phyloP scores from a whole-genome alignment of 2,888 invertebrate species.

The Agonopterix alstromeriana region DNA sequence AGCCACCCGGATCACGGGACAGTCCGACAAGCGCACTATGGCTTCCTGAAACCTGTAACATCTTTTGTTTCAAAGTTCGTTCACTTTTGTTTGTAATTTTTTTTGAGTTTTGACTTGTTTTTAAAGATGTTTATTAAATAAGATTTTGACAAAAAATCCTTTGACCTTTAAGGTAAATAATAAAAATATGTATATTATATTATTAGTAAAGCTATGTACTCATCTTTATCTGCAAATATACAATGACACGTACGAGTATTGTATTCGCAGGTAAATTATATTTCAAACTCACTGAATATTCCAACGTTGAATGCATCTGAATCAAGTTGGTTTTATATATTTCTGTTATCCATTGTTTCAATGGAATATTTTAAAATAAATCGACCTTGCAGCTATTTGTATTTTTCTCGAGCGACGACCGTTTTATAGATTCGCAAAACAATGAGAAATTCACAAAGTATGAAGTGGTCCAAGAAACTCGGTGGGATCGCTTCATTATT shows the following conservation, averaged over 20 bases:
- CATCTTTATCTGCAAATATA: not conserved
- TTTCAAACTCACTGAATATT: too few species aligned
- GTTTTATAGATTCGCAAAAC: constrained; percentile 1
- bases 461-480: constrained; percentile 27
- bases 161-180: too few species aligned
- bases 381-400: not conserved
- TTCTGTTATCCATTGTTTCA: not conserved
- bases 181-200: too few species aligned
- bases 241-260: too few species aligned
- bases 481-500: constrained; percentile 29
- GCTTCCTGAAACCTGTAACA: constrained; percentile 64
- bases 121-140: too few species aligned
- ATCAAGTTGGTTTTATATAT: not conserved
- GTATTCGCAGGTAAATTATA: too few species aligned
- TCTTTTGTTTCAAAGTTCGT: constrained; percentile 46
- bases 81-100: constrained; percentile 27
- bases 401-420: not conserved
- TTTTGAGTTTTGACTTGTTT: not conserved
- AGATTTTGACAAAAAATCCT: too few species aligned
- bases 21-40: constrained; percentile 45
- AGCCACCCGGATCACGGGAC: constrained; percentile 3
- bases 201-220: too few species aligned
- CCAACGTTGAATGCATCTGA: too few species aligned
- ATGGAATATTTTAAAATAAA: not conserved
- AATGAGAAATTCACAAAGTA: constrained; percentile 10